phyloP scores from a whole-genome alignment of 2,113 vertebrate genomes.

The Alectura lathami region DNA sequence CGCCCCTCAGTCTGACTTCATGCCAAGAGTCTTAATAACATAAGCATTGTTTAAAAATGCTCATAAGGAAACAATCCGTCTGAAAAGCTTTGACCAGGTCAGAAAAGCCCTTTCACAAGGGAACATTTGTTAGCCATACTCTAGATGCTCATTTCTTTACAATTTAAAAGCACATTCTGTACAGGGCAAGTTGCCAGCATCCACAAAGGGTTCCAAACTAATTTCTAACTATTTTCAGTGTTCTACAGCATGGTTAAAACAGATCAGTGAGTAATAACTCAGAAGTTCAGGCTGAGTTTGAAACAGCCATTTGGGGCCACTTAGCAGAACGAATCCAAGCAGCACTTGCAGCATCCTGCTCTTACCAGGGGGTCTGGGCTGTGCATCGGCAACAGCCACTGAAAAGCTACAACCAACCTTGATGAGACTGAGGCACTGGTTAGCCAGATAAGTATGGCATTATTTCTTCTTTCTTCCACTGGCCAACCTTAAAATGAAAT shows the following conservation, averaged over 20 bases:
- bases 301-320: background rate
- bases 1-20: conserved; percentile 12
- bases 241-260: background rate
- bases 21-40: conserved; percentile 65
- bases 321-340: background rate
- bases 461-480: background rate
- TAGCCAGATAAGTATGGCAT: background rate
- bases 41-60: conserved; percentile 63
- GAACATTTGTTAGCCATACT: background rate
- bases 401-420: background rate
- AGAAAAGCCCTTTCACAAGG: conserved; percentile 9
- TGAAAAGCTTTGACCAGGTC: conserved; percentile 67
- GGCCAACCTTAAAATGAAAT: background rate
- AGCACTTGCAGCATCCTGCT: background rate
- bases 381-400: background rate
- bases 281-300: background rate
- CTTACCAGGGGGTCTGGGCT: background rate
- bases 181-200: background rate
- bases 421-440: background rate
- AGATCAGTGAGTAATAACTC: background rate
- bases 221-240: background rate
- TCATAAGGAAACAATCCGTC: conserved; percentile 67
- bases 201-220: background rate
- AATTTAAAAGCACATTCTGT: background rate
- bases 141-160: background rate